Evolutionary conservation across 1,140 invertebrate species (phyloP), one percentile per base, ranked within the genome.

Genomic region (Anoplophora glabripennis): DNA sequence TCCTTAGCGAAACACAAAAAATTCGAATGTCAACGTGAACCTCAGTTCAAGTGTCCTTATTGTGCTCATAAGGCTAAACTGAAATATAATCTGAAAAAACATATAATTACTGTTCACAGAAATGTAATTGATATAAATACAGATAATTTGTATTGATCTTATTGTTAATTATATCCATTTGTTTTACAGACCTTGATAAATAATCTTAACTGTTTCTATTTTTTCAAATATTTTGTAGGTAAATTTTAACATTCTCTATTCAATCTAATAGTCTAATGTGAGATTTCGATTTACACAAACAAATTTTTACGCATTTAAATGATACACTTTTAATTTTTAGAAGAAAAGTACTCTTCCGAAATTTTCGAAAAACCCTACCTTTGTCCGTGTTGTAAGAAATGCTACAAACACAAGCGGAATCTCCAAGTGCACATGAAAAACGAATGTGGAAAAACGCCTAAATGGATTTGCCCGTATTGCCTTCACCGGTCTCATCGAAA

Each of bases 381-480:
- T 11, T 67, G 66, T 48, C 57, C 55, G 9, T 42, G 21, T 18
- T 68, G 66, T 48, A 21, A 59, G 15, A 68, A 61, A 49, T 18
- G 5, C 3, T 68, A 68, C 52, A 66, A 63, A 40, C 54, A 63
- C 37, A 57, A 59, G 51, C 45, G 58, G 47, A 68, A 63, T 21
- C 49, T 68, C 15, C 54, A 53, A 36, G 55, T 63, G 4, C 66
- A 68, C 41, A n/a, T 64, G 35, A 63, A 63, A 42, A 51, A 68
- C 51, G 66, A 68, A 44, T 67, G 65, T 41, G 61, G 61, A 38
- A 55, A 64, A 37, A 35, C 37, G 34, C 57, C 57, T 5, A 64
- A 60, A 41, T 64, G 53, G 41, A 17, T 40, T 10, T 65, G 59
- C 46, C 63, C 63, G 7, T 62, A 55, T 40, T 65, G 63, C 36